phyloP scores from a whole-genome alignment of 2,888 invertebrate species.

The Lordiphosa andalusiaca region DNA sequence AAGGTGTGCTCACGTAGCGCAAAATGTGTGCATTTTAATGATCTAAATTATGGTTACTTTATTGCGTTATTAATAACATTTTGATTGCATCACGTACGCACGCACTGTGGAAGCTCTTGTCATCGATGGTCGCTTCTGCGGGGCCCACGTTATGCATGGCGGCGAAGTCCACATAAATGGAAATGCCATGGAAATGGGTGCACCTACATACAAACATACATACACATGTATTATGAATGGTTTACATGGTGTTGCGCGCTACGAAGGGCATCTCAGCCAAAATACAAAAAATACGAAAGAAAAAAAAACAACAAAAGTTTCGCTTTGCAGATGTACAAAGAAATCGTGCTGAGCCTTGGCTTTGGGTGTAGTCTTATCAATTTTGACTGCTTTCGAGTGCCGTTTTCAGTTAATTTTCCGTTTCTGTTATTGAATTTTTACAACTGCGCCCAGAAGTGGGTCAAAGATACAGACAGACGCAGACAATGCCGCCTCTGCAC shows the following conservation, averaged over 20 bases:
- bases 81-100: conserved; percentile 72
- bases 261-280: conserved; percentile 57
- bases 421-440: conserved; percentile 68
- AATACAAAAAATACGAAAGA: conserved; percentile 20
- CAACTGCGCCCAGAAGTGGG: conserved; percentile 60
- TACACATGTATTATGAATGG: conserved; percentile 4
- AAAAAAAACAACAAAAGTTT: conserved; percentile 21
- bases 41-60: conserved; percentile 69
- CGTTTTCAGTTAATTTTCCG: conserved; percentile 67
- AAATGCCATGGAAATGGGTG: conserved; percentile 65
- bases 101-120: conserved; percentile 18
- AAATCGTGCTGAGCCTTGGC: conserved; percentile 54
- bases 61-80: conserved; percentile 72
- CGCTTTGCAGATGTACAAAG: conserved; percentile 46
- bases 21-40: conserved; percentile 73
- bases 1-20: conserved; percentile 48
- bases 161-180: conserved; percentile 57
- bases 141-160: conserved; percentile 51
- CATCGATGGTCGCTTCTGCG: conserved; percentile 19
- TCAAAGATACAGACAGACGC: conserved; percentile 50
- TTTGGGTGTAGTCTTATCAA: conserved; percentile 58
- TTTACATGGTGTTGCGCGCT: conserved; percentile 10
- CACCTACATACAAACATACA: conserved; percentile 25
- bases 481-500: conserved; percentile 16
- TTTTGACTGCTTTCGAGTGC: conserved; percentile 46